Conservation (phyloP, 1,140 invertebrate species). For the Eulimnadia texana region DNA sequence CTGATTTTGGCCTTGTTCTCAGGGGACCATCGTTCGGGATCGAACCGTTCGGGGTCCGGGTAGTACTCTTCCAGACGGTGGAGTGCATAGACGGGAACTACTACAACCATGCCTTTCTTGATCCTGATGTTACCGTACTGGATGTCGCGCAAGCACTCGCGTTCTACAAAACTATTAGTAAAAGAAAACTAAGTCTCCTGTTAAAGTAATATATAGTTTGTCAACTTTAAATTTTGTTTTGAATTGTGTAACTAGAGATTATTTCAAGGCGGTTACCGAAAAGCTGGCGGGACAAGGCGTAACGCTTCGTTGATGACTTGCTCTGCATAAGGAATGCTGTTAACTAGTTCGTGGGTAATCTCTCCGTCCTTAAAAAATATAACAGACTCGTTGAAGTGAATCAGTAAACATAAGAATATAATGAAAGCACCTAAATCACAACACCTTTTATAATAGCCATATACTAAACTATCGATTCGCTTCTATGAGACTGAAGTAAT, state of each 20-base stretch:
- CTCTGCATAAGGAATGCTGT: conserved; percentile 37
- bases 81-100: conserved; percentile 43
- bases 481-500: background rate
- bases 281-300: conserved; percentile 36
- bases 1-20: conserved; percentile 29
- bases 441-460: background rate
- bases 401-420: background rate
- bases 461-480: background rate
- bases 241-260: no score
- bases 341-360: conserved; percentile 43
- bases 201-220: no score
- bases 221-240: no score
- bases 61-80: conserved; percentile 44
- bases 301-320: conserved; percentile 35
- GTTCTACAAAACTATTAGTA: conserved; percentile 26
- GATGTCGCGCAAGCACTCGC: conserved; percentile 19
- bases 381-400: background rate
- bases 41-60: conserved; percentile 41
- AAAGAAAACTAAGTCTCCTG: no score
- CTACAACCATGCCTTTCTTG: conserved; percentile 37
- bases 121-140: conserved; percentile 25
- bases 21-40: conserved; percentile 33
- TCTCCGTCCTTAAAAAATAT: conserved; percentile 21
- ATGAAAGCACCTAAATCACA: conserved; percentile 20
- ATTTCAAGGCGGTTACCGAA: no score